Conservation (phyloP, 2,888 invertebrate species). For the Pristionchus fissidentatus region DNA sequence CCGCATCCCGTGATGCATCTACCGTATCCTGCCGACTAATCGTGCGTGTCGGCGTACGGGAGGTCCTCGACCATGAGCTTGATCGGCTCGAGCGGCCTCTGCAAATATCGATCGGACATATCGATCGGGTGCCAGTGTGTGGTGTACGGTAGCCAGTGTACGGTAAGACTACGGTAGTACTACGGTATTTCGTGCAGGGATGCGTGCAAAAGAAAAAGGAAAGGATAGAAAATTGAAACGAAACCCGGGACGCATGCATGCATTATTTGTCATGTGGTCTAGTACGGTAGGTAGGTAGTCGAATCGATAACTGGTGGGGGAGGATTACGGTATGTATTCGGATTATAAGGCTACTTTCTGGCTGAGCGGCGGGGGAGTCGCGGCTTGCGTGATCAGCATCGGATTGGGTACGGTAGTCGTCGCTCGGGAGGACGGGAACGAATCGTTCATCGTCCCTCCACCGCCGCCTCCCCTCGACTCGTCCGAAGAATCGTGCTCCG, state of each 20-base stretch:
- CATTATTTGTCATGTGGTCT: too few relatives aligned
- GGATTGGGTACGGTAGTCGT: slow-evolving; percentile 42
- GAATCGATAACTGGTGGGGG: background rate
- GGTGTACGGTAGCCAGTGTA: background rate
- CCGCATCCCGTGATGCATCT: background rate
- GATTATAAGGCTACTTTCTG: slow-evolving; percentile 36
- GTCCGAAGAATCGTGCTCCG: slow-evolving; percentile 31
- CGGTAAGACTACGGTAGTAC: too few relatives aligned
- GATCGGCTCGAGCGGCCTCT: slow-evolving; percentile 69
- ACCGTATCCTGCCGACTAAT: background rate
- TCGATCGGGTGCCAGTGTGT: background rate
- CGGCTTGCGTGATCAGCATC: slow-evolving; percentile 31
- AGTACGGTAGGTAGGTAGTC: too few relatives aligned
- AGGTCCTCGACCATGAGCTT: slow-evolving; percentile 72
- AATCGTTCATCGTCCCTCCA: slow-evolving; percentile 31
- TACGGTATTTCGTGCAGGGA: too few relatives aligned
- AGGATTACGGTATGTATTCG: background rate
- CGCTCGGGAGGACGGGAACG: slow-evolving; percentile 24
- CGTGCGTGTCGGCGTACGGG: slow-evolving; percentile 67
- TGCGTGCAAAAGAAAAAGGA: too few relatives aligned
- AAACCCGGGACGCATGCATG: too few relatives aligned
- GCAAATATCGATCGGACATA: slow-evolving; percentile 52
- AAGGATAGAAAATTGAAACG: too few relatives aligned
- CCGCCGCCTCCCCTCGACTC: background rate
- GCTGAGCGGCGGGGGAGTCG: background rate